Percentiles rank a stretch among this genome's conserved stretches.
These are phyloP conservation scores for Plodia interpunctella DNA, from an alignment of 1,140 invertebrate species.

Conservation along the genomic window DNA sequence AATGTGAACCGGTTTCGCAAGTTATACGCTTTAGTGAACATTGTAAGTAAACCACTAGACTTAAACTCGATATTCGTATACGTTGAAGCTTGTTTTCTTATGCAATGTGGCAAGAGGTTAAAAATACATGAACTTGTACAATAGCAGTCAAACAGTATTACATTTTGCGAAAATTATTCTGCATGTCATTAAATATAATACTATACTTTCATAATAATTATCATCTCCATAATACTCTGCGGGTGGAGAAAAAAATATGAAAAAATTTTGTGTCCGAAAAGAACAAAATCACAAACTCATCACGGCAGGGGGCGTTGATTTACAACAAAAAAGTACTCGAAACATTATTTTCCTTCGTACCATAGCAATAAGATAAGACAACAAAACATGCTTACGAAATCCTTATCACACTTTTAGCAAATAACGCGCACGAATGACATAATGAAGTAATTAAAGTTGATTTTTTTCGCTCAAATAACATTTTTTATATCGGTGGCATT, in stretches of 20 bases:
- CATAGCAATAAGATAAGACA: conserved; percentile 29
- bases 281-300: too few relatives aligned
- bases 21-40: conserved; percentile 25
- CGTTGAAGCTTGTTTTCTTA: neutral
- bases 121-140: too few relatives aligned
- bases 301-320: neutral
- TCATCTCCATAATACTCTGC: too few relatives aligned
- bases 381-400: neutral
- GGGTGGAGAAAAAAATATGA: too few relatives aligned
- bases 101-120: too few relatives aligned
- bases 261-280: too few relatives aligned
- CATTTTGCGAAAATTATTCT: too few relatives aligned
- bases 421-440: conserved; percentile 11
- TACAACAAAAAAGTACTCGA: neutral
- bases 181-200: too few relatives aligned
- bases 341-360: neutral
- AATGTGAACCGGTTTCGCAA: conserved; percentile 38
- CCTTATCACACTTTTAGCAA: conserved; percentile 9
- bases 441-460: conserved; percentile 21
- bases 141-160: too few relatives aligned
- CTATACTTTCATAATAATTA: too few relatives aligned
- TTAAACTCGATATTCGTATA: neutral
- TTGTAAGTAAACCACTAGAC: conserved; percentile 38
- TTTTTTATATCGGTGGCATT: conserved; percentile 28
- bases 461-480: conserved; percentile 3